Evolutionary conservation across 2,797 vertebrate genomes (phyloP).

Genomic region (Furcifer pardalis): DNA sequence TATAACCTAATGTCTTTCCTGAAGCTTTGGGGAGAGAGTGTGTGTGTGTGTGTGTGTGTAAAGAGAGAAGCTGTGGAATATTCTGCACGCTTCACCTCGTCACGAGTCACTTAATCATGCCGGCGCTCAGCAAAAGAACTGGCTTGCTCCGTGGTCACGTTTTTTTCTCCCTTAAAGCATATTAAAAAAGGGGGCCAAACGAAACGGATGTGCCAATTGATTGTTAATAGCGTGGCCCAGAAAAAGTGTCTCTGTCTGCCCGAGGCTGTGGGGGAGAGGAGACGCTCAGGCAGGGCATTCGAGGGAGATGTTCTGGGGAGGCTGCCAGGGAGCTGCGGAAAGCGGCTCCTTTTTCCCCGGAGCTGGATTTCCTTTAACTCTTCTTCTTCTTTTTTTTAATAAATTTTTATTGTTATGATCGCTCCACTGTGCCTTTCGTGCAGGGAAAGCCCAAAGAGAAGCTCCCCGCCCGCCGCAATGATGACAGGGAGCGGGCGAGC

Average conservation of each 20-base stretch:
- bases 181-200: not conserved
- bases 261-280: not conserved
- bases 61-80: not conserved
- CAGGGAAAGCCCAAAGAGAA: conserved; percentile 63
- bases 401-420: conserved; percentile 67
- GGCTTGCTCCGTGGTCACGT: not conserved
- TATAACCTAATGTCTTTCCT: not conserved
- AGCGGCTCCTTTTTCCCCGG: conserved; percentile 56
- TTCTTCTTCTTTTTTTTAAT: no score
- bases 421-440: conserved; percentile 24
- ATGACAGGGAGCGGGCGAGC: conserved; percentile 53
- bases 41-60: no score
- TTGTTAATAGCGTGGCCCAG: conserved; percentile 18
- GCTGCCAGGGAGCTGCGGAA: conserved; percentile 51
- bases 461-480: conserved; percentile 51
- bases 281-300: not conserved
- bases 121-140: not conserved
- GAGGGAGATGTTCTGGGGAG: conserved; percentile 1
- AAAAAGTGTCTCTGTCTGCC: not conserved
- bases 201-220: not conserved
- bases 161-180: not conserved
- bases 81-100: conserved; percentile 8
- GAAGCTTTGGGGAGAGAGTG: not conserved
- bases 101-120: not conserved
- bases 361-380: conserved; percentile 51